A percentile compares a stretch with the other conserved stretches of the same genome.
phyloP scores from a whole-genome alignment of 2,888 invertebrate genomes.

The Lordiphosa fenestrarum region DNA sequence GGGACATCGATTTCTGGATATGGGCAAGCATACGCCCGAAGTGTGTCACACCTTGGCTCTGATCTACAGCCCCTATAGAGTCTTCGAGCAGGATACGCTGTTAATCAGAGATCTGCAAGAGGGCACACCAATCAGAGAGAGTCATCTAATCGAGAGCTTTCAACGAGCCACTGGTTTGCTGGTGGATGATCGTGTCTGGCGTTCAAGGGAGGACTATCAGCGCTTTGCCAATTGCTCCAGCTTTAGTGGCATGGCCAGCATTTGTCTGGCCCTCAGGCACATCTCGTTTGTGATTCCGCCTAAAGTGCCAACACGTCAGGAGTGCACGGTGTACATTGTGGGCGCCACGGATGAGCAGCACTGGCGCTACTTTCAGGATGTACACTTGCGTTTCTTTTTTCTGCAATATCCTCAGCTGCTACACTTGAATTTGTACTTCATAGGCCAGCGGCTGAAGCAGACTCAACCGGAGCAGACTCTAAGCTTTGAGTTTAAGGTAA shows the following conservation, averaged over 20 bases:
- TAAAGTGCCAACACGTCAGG: constrained; percentile 16
- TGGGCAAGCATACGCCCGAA: constrained; percentile 39
- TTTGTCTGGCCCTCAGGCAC: constrained; percentile 55
- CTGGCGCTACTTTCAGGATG: constrained; percentile 55
- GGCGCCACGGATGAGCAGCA: constrained; percentile 57
- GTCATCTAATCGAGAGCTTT: constrained; percentile 53
- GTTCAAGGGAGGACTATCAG: constrained; percentile 49
- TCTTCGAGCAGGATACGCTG: constrained; percentile 1
- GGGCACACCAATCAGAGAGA: constrained; percentile 19
- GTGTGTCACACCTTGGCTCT: constrained; percentile 61
- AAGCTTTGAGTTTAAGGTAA: constrained; percentile 20
- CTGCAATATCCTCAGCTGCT: constrained; percentile 54
- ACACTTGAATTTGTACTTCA: constrained; percentile 57
- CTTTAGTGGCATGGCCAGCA: constrained; percentile 70
- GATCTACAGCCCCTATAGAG: constrained; percentile 64
- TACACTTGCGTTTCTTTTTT: constrained; percentile 69
- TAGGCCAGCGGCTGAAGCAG: constrained; percentile 51
- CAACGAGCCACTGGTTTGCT: constrained; percentile 34
- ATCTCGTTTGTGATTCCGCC: constrained; percentile 10
- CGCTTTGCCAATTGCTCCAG: constrained; percentile 60
- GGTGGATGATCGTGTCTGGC: constrained; percentile 40
- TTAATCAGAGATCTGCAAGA: not conserved
- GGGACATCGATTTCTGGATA: constrained; percentile 51
- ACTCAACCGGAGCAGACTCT: constrained; percentile 13
- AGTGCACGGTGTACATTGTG: constrained; percentile 46